phyloP scores from a whole-genome alignment of 2,113 vertebrate species.

The Delphinus delphis region DNA sequence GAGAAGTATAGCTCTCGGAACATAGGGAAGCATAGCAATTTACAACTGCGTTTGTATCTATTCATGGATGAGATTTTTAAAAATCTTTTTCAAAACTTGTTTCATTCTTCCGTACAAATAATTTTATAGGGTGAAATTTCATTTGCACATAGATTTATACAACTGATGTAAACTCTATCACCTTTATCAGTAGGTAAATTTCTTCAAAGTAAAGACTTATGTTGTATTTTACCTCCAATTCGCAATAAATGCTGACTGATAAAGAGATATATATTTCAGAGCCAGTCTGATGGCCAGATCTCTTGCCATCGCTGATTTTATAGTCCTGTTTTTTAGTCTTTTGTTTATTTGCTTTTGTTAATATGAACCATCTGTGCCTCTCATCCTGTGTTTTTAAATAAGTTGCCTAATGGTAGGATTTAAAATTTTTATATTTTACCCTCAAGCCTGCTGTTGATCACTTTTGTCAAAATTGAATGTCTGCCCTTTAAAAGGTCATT shows the following conservation, averaged over 20 bases:
- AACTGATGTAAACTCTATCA: not conserved
- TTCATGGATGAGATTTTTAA: not conserved
- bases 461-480: slow-evolving; percentile 68
- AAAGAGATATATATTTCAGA: not conserved
- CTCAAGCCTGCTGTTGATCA: slow-evolving; percentile 55
- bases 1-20: not conserved
- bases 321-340: slow-evolving; percentile 52
- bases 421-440: slow-evolving; percentile 67
- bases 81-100: not conserved
- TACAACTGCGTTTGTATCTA: not conserved
- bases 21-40: not conserved
- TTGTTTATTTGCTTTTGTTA: slow-evolving; percentile 64
- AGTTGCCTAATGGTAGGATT: slow-evolving; percentile 65
- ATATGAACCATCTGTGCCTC: slow-evolving; percentile 67
- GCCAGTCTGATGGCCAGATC: not conserved
- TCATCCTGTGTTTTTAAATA: slow-evolving; percentile 71
- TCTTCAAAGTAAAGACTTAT: not conserved
- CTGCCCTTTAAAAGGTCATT: slow-evolving; percentile 75
- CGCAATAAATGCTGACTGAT: not conserved
- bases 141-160: not conserved
- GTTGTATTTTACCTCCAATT: not conserved
- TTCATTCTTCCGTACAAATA: not conserved
- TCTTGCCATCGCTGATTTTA: slow-evolving; percentile 22
- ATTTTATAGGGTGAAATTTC: not conserved
- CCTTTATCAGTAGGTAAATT: not conserved